Conservation (phyloP, 1,140 invertebrate species). For the Bombus superbus region DNA sequence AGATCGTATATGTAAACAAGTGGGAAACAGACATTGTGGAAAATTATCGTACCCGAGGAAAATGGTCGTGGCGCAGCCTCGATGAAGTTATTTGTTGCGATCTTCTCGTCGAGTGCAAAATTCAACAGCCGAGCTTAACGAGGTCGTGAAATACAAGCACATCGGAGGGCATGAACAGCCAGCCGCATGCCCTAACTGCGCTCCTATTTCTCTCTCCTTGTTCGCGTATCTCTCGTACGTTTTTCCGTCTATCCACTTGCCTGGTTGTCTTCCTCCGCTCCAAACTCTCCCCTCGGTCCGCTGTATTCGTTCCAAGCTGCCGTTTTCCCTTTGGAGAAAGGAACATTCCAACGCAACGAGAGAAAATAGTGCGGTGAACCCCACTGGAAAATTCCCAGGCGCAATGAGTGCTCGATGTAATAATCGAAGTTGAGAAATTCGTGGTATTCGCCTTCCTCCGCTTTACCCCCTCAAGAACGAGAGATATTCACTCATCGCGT, state of each 20-base stretch:
- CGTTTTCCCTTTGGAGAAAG: constrained; percentile 13
- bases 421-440: constrained; percentile 54
- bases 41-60: not conserved
- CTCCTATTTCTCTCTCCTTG: not conserved
- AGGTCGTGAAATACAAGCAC: constrained; percentile 38
- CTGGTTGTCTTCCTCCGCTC: not conserved
- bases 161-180: not conserved
- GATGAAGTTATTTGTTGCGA: constrained; percentile 41
- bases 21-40: not conserved
- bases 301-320: not conserved
- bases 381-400: constrained; percentile 35
- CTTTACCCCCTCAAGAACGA: not conserved
- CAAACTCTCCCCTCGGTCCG: not conserved
- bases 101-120: constrained; percentile 18
- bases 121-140: constrained; percentile 41
- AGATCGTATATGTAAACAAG: not conserved
- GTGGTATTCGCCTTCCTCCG: constrained; percentile 2
- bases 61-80: not conserved
- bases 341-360: constrained; percentile 40
- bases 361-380: constrained; percentile 49
- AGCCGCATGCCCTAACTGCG: constrained; percentile 12
- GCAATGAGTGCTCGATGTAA: constrained; percentile 49
- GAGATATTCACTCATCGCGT: constrained; percentile 15
- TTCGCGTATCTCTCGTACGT: not conserved
- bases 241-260: not conserved